Conservation (phyloP, 2,113 vertebrate species). For the Danionella cerebrum region DNA sequence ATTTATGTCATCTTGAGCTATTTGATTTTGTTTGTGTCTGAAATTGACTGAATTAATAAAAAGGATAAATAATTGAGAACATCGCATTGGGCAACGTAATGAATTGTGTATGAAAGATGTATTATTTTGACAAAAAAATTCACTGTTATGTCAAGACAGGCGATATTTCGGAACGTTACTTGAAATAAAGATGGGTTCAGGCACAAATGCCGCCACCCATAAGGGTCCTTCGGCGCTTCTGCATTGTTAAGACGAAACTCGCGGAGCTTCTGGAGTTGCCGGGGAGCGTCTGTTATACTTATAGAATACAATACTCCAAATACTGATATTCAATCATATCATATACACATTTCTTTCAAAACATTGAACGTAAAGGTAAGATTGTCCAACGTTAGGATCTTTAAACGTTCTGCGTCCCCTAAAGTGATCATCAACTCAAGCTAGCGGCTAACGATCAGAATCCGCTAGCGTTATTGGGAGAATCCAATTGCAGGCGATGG, state of each 20-base stretch:
- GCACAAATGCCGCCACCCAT: constrained; percentile 31
- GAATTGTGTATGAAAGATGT: too few relatives aligned
- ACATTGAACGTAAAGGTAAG: constrained; percentile 35
- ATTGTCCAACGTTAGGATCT: neutral
- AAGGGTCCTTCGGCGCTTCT: constrained; percentile 50
- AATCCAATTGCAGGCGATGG: neutral
- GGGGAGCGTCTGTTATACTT: constrained; percentile 39
- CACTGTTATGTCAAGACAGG: too few relatives aligned
- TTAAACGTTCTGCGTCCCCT: neutral
- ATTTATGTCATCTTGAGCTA: too few relatives aligned
- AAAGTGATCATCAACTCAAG: neutral
- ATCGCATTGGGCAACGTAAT: too few relatives aligned
- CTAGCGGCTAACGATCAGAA: constrained; percentile 5
- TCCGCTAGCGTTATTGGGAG: neutral
- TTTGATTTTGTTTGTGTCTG: too few relatives aligned
- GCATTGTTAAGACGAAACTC: constrained; percentile 30
- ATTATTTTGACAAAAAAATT: too few relatives aligned
- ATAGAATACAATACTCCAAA: neutral
- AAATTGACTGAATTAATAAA: too few relatives aligned
- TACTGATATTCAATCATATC: neutral
- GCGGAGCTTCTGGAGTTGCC: constrained; percentile 44
- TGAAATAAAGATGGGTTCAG: constrained; percentile 30
- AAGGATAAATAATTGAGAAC: too few relatives aligned
- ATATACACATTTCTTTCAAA: constrained; percentile 25
- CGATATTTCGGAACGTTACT: neutral